Percentiles rank a stretch among this genome's conserved stretches.
Evolutionary conservation across 2,888 invertebrate species (phyloP).

Genomic region (Eilema sororculum): DNA sequence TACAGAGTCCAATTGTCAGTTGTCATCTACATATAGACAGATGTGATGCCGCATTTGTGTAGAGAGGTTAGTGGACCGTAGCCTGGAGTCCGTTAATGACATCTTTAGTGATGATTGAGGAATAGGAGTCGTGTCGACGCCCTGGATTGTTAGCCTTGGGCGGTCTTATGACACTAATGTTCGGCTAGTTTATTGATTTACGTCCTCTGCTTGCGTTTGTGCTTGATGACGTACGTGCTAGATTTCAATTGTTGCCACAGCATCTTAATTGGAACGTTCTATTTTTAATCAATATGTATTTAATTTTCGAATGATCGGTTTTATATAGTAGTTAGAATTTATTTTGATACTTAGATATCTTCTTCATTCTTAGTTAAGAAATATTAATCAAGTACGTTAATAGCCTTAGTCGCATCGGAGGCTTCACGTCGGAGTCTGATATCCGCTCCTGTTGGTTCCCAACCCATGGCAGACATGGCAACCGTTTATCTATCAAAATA

Average conservation of each 20-base stretch:
- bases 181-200: slow-evolving; percentile 40
- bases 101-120: slow-evolving; percentile 36
- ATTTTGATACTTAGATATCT: no score
- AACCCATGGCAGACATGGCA: no score
- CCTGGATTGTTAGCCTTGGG: slow-evolving; percentile 54
- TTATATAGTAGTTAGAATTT: no score
- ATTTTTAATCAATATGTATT: slow-evolving; percentile 5
- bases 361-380: no score
- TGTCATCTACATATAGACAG: slow-evolving; percentile 76
- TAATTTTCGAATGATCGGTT: neutral
- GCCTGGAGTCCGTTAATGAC: slow-evolving; percentile 44
- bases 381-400: no score
- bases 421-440: no score
- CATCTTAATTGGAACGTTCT: slow-evolving; percentile 6
- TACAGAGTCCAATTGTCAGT: slow-evolving; percentile 68
- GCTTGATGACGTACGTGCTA: slow-evolving; percentile 15
- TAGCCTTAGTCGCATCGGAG: no score
- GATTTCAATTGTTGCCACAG: slow-evolving; percentile 13
- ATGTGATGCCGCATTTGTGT: slow-evolving; percentile 55
- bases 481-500: no score
- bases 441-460: no score
- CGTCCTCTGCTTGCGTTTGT: slow-evolving; percentile 14
- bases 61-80: slow-evolving; percentile 67
- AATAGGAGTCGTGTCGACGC: slow-evolving; percentile 30
- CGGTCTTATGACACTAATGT: slow-evolving; percentile 35